These are phyloP conservation scores for Gymnoscopelus microlampas DNA, from an alignment of 2,797 vertebrate species.

Conservation along the genomic window DNA sequence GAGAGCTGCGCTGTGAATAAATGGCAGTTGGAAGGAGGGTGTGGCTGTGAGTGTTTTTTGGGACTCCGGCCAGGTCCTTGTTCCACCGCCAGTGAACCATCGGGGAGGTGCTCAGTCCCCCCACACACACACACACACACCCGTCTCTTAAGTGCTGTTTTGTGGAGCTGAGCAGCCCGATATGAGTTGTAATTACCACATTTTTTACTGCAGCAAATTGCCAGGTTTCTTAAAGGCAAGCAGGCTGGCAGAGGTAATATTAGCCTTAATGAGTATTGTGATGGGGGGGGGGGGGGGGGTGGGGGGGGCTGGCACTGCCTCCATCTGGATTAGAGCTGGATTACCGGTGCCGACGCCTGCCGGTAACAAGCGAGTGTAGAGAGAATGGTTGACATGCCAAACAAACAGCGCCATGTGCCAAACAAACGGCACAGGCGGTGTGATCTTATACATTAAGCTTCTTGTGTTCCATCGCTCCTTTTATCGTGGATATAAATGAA, in stretches of 20 bases:
- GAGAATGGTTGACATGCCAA: no score
- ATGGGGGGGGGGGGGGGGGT: slow-evolving; percentile 61
- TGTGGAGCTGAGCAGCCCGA: slow-evolving; percentile 70
- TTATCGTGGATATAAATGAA: no score
- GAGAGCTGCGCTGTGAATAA: slow-evolving; percentile 12
- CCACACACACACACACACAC: slow-evolving; percentile 15
- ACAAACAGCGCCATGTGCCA: no score
- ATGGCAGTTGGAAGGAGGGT: slow-evolving; percentile 51
- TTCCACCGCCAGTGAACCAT: slow-evolving; percentile 56
- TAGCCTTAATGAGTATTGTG: slow-evolving; percentile 73
- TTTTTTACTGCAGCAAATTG: slow-evolving; percentile 73
- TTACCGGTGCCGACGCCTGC: slow-evolving; percentile 55
- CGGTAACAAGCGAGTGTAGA: slow-evolving; percentile 21
- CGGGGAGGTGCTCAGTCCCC: slow-evolving; percentile 42
- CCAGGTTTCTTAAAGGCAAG: slow-evolving; percentile 72
- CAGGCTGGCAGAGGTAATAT: slow-evolving; percentile 67
- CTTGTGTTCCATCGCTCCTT: no score
- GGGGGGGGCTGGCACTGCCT: slow-evolving; percentile 51
- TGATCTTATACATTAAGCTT: no score
- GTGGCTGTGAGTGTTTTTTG: slow-evolving; percentile 49
- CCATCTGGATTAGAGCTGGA: slow-evolving; percentile 69
- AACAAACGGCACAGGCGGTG: no score
- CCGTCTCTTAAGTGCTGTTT: slow-evolving; percentile 65
- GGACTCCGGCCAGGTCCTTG: slow-evolving; percentile 61
- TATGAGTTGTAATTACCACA: slow-evolving; percentile 77